phyloP scores from a whole-genome alignment of 1,140 invertebrate genomes.

The Capitella teleta region DNA sequence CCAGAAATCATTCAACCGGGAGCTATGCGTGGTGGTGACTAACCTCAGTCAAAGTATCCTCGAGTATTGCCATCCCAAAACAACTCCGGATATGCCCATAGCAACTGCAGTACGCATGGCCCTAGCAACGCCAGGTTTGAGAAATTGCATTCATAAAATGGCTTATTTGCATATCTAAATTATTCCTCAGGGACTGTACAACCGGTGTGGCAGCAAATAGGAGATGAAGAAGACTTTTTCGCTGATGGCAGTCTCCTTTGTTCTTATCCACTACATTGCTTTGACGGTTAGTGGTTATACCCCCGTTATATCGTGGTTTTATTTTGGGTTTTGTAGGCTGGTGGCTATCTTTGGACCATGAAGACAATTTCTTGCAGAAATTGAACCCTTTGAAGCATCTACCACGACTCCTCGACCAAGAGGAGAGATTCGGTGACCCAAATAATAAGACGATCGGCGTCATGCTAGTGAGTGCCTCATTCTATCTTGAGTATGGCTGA shows the following conservation, averaged over 20 bases:
- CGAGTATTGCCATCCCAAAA: slow-evolving; percentile 33
- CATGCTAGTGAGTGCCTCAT: no score
- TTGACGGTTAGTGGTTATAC: slow-evolving; percentile 10
- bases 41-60: slow-evolving; percentile 32
- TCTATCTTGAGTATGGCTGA: no score
- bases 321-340: slow-evolving; percentile 23
- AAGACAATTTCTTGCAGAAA: slow-evolving; percentile 28
- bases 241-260: slow-evolving; percentile 4
- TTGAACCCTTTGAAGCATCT: slow-evolving; percentile 31
- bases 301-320: no score
- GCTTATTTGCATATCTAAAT: not conserved
- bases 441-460: no score
- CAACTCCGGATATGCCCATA: slow-evolving; percentile 36
- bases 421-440: no score
- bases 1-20: slow-evolving; percentile 20
- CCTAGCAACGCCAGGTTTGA: slow-evolving; percentile 30
- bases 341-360: slow-evolving; percentile 32
- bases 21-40: slow-evolving; percentile 37
- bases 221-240: not conserved
- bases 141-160: not conserved
- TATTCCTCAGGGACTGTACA: not conserved
- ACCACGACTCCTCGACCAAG: no score
- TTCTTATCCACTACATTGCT: slow-evolving; percentile 6
- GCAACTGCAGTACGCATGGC: slow-evolving; percentile 36
- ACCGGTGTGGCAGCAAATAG: not conserved